A percentile compares a stretch with the other conserved stretches of the same genome.
phyloP scores from a whole-genome alignment of 2,797 vertebrate genomes.

The Cyclura pinguis region DNA sequence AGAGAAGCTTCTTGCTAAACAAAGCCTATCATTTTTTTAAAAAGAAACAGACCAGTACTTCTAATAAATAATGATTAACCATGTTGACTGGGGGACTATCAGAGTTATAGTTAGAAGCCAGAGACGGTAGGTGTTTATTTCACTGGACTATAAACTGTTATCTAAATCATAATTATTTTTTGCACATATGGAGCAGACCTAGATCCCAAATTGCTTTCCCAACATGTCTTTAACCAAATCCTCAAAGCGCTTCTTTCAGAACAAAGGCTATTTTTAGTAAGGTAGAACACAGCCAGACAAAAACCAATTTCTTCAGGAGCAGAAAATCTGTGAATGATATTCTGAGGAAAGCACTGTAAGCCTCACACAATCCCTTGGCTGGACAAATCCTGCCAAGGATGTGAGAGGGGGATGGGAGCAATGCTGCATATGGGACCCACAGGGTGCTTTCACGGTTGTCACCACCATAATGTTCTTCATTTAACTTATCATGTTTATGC shows the following conservation, averaged over 20 bases:
- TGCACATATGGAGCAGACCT: not conserved
- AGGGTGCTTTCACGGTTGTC: conserved; percentile 50
- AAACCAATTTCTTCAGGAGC: conserved; percentile 19
- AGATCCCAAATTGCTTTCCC: not conserved
- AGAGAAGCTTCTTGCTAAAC: not conserved
- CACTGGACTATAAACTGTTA: not conserved
- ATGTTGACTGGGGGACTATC: too few species aligned
- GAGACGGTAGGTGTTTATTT: not conserved
- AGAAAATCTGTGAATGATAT: conserved; percentile 15
- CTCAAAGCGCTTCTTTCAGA: not conserved
- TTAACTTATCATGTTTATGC: conserved; percentile 70
- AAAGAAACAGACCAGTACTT: not conserved
- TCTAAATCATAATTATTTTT: not conserved
- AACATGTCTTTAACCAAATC: not conserved
- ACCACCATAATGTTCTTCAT: conserved; percentile 53
- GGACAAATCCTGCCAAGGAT: not conserved
- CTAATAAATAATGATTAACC: not conserved
- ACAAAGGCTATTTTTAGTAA: not conserved
- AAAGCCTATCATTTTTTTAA: not conserved
- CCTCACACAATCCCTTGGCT: not conserved
- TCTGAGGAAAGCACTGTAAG: not conserved
- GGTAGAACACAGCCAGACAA: conserved; percentile 21
- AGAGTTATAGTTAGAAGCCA: not conserved
- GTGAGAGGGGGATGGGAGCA: not conserved
- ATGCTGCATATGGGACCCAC: conserved; percentile 32